Percentiles rank a stretch among this genome's conserved stretches.
These are phyloP conservation scores for Drosophila triauraria DNA, from an alignment of 1,140 invertebrate species.

Conservation along the genomic window DNA sequence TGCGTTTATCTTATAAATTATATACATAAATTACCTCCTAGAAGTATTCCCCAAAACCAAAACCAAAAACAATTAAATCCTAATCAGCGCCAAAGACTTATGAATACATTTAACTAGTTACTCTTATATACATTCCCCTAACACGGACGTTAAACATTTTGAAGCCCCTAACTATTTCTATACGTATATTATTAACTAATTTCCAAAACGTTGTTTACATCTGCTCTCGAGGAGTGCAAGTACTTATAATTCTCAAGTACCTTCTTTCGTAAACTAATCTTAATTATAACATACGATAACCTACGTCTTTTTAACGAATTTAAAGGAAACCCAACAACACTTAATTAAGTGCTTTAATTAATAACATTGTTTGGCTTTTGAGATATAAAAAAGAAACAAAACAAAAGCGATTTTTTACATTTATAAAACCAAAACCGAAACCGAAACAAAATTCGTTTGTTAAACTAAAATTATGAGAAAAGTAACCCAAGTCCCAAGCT, in stretches of 20 bases:
- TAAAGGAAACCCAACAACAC: conserved; percentile 61
- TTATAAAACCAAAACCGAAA: conserved; percentile 61
- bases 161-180: conserved; percentile 57
- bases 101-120: conserved; percentile 55
- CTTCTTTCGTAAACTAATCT: conserved; percentile 65
- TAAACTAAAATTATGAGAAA: conserved; percentile 61
- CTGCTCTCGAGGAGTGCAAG: conserved; percentile 37
- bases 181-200: conserved; percentile 51
- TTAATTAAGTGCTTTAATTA: conserved; percentile 54
- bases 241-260: conserved; percentile 72
- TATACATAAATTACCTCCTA: conserved; percentile 51
- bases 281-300: conserved; percentile 50
- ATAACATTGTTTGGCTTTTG: conserved; percentile 74
- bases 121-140: conserved; percentile 32
- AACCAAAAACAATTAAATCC: conserved; percentile 37
- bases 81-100: conserved; percentile 82
- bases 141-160: conserved; percentile 48
- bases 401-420: conserved; percentile 75
- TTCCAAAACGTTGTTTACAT: conserved; percentile 47
- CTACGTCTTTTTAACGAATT: conserved; percentile 79
- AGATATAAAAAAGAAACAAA: conserved; percentile 26
- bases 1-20: conserved; percentile 58
- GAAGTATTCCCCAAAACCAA: conserved; percentile 25
- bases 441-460: conserved; percentile 57
- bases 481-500: conserved; percentile 59